Percentiles rank a stretch among this genome's conserved stretches.
Evolutionary conservation across 2,113 vertebrate species (phyloP).

Genomic region (Atlantisia rogersi): DNA sequence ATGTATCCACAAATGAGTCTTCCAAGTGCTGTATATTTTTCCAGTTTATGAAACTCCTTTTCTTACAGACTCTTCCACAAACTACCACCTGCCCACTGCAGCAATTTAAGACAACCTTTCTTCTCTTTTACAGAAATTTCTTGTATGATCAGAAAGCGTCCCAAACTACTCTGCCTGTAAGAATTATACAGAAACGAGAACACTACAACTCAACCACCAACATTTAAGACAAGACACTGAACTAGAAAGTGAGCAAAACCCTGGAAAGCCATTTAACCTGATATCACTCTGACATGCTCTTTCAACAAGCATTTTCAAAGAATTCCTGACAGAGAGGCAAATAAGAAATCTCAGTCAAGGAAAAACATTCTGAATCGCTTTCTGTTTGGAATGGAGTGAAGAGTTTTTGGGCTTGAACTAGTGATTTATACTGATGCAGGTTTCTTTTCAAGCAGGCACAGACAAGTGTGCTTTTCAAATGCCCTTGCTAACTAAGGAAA

Average conservation of each 20-base stretch:
- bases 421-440: not conserved
- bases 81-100: not conserved
- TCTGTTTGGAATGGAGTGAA: not conserved
- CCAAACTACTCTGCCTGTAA: not conserved
- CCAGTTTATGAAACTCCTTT: not conserved
- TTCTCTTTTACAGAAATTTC: not conserved
- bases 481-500: not conserved
- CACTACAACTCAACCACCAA: not conserved
- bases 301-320: not conserved
- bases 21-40: not conserved
- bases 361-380: not conserved
- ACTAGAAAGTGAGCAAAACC: not conserved
- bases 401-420: not conserved
- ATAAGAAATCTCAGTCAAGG: not conserved
- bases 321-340: not conserved
- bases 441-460: not conserved
- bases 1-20: not conserved
- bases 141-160: not conserved
- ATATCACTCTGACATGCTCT: not conserved
- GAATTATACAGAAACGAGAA: not conserved
- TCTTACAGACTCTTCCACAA: not conserved
- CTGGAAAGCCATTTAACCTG: not conserved
- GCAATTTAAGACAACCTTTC: not conserved
- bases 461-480: not conserved
- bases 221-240: not conserved